These are phyloP conservation scores for Acronicta aceris DNA, from an alignment of 2,888 invertebrate species.

Conservation along the genomic window DNA sequence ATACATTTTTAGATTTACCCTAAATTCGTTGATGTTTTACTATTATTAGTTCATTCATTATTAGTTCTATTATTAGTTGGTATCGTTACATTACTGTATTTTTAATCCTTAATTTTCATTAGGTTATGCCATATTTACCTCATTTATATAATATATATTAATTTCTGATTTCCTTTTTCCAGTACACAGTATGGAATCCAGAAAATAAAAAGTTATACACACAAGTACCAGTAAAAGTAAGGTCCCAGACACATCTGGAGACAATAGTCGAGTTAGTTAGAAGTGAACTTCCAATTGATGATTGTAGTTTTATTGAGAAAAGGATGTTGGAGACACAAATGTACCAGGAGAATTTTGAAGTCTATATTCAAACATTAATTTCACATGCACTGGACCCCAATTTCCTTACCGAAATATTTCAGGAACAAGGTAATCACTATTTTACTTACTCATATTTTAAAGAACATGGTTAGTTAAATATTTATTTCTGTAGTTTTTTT, in stretches of 20 bases:
- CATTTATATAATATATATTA: too few relatives aligned
- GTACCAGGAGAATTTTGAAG: constrained; percentile 96
- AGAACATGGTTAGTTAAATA: too few relatives aligned
- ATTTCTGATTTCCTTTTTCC: constrained; percentile 34
- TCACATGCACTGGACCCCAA: constrained; percentile 97
- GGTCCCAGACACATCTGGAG: constrained; percentile 93
- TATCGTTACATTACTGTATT: too few relatives aligned
- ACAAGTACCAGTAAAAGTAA: constrained; percentile 93
- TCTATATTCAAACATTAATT: constrained; percentile 96
- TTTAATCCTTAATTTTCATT: too few relatives aligned
- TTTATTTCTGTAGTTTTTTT: too few relatives aligned
- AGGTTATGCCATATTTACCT: too few relatives aligned
- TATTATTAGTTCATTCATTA: too few relatives aligned
- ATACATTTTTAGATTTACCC: too few relatives aligned
- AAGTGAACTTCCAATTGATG: constrained; percentile 92
- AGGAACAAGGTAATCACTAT: constrained; percentile 93
- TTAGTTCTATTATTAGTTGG: too few relatives aligned
- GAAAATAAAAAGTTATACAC: constrained; percentile 94
- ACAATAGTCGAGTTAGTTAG: constrained; percentile 94
- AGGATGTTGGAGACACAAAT: constrained; percentile 93
- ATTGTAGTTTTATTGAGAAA: constrained; percentile 92
- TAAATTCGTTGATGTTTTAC: too few relatives aligned
- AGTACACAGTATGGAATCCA: constrained; percentile 96
- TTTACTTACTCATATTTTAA: constrained; percentile 26
- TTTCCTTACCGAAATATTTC: constrained; percentile 96